Base-by-base conservation (phyloP, 2,888 invertebrate species). In the Azorinus chamasolen region DNA sequence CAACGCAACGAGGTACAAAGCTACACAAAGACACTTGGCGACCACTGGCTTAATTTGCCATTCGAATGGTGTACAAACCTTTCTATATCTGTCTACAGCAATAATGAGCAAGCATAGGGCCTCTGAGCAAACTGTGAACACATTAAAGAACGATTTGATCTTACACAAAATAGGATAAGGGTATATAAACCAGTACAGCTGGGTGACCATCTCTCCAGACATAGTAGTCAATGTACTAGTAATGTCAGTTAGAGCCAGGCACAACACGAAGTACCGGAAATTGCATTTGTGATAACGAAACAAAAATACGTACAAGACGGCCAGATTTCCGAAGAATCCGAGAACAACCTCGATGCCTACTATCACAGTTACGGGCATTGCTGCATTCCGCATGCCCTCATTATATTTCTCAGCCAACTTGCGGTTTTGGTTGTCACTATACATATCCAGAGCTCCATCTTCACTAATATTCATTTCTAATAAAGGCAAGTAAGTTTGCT, bases 101-200 rank as follows among this genome's bases (percentile, higher is more conserved):
- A 74, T 74, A 22, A 50, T 41, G 41, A 61, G 41, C 22, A 74
- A 45, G 57, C 66, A 62, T n/a, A 74, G 18, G 2, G 51, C 48
- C 51, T 66, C 61, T 2, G 62, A 32, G n/a, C 39, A 48, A 1
- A 74, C 62, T 8, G 73, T 74, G 43, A 74, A 74, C 43, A 74
- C 46, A 27, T 74, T 74, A 20, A 68, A 59, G 53, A 74, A 68
- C 12, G 68, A 68, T 62, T 74, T 74, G 10, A 58, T 46, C 54
- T 74, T 74, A 27, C 73, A 74, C 8, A 39, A n/a, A 0, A 8
- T 20, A 0, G 32, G 8, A 8, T 37, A 12, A 14, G 54, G 70
- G 24, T 74, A 74, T 8, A 20, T 50, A 46, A 62, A 74, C 73
- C 73, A 74, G 58, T 50, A 68, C 18, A 18, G 37, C 18, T 74